phyloP scores from a whole-genome alignment of 1,140 invertebrate genomes.

The Hyphantria cunea region DNA sequence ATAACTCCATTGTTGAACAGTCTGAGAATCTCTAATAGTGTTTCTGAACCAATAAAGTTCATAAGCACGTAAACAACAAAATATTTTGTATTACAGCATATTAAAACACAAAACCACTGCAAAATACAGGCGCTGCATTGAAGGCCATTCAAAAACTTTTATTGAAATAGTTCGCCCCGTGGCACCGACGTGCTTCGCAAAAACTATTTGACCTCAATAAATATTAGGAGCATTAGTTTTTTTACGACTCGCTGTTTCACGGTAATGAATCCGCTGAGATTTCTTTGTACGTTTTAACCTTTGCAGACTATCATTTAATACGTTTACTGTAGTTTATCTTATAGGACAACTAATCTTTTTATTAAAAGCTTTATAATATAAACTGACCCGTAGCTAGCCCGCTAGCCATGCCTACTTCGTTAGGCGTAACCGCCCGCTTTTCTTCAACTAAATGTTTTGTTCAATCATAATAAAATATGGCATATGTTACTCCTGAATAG shows the following conservation, averaged over 20 bases:
- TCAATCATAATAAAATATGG: too few species aligned
- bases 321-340: too few species aligned
- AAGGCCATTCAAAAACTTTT: slow-evolving; percentile 53
- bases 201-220: slow-evolving; percentile 40
- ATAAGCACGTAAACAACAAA: not conserved
- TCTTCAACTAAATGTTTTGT: too few species aligned
- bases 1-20: too few species aligned
- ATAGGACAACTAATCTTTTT: too few species aligned
- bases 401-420: too few species aligned
- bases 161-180: slow-evolving; percentile 53
- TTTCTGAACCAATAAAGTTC: too few species aligned
- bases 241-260: slow-evolving; percentile 41
- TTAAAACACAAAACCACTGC: slow-evolving; percentile 7
- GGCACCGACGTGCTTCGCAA: slow-evolving; percentile 27
- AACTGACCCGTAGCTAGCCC: too few species aligned
- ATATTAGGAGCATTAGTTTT: slow-evolving; percentile 38
- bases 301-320: not conserved
- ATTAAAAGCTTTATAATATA: too few species aligned
- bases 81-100: slow-evolving; percentile 39
- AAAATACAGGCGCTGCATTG: slow-evolving; percentile 24
- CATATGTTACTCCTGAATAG: too few species aligned
- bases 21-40: too few species aligned
- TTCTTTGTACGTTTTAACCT: slow-evolving; percentile 11
- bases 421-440: too few species aligned
- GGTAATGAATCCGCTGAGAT: slow-evolving; percentile 25